These are phyloP conservation scores for Amphilophus citrinellus DNA, from an alignment of 2,113 vertebrate genomes.

Conservation along the genomic window DNA sequence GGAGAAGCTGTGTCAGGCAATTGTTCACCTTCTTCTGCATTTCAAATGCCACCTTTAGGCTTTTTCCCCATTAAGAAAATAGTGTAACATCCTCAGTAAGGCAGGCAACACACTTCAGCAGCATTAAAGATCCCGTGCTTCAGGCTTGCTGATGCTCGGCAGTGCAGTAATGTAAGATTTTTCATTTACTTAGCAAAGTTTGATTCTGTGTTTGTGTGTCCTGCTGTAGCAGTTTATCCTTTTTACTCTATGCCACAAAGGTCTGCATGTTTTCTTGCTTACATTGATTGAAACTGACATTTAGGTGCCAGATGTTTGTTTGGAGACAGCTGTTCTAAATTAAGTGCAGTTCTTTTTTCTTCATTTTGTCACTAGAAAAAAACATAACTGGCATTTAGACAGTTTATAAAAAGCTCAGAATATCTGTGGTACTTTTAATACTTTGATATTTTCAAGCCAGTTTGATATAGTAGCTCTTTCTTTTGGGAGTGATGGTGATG, in stretches of 20 bases:
- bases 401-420: slow-evolving; percentile 1
- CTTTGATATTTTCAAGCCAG: neutral
- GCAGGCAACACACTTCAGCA: slow-evolving; percentile 7
- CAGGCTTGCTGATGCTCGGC: neutral
- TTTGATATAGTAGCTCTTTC: neutral
- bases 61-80: slow-evolving; percentile 18
- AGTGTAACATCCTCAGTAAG: neutral
- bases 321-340: neutral
- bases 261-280: neutral
- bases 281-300: slow-evolving; percentile 3
- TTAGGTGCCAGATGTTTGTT: slow-evolving; percentile 10
- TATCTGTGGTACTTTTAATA: neutral
- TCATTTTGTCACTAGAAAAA: neutral
- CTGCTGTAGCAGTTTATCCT: neutral
- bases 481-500: neutral
- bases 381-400: neutral
- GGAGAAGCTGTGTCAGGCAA: slow-evolving; percentile 32
- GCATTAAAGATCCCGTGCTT: slow-evolving; percentile 24
- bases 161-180: slow-evolving; percentile 5
- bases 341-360: neutral
- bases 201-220: neutral
- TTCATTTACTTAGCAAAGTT: slow-evolving; percentile 3
- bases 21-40: slow-evolving; percentile 34
- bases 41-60: slow-evolving; percentile 36
- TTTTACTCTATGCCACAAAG: neutral